These are phyloP conservation scores for Saguinus midas DNA, from an alignment of 2,113 vertebrate species.

Conservation along the genomic window DNA sequence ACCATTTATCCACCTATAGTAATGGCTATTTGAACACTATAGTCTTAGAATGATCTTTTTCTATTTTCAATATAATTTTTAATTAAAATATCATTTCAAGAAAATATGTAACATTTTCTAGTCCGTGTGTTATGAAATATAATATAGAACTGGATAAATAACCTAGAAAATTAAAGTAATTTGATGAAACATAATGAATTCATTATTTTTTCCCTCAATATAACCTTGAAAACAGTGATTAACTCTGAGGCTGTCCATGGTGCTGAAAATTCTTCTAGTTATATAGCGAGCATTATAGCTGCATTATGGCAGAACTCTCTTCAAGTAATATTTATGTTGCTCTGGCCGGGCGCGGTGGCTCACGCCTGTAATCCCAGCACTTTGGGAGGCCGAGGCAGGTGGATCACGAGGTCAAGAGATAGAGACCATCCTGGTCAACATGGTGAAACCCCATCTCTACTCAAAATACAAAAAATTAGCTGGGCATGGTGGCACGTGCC, in stretches of 20 bases:
- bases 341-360: background rate
- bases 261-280: conserved; percentile 16
- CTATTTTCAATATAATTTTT: background rate
- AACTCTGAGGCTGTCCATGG: background rate
- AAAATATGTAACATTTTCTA: background rate
- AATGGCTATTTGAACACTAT: background rate
- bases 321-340: background rate
- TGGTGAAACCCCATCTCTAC: too few relatives aligned
- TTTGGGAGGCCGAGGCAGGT: too few relatives aligned
- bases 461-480: too few relatives aligned
- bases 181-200: background rate
- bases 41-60: background rate
- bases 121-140: background rate
- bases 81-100: background rate
- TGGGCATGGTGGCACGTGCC: too few relatives aligned
- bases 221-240: background rate
- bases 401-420: too few relatives aligned
- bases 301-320: background rate
- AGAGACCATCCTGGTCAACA: too few relatives aligned
- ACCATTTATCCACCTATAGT: background rate
- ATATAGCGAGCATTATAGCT: rapidly evolving
- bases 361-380: too few relatives aligned
- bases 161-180: background rate
- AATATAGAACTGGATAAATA: background rate
- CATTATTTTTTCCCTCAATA: background rate